Evolutionary conservation across 2,888 invertebrate genomes (phyloP), one percentile per base, ranked within the genome.

Genomic region (Celastrina argiolus): DNA sequence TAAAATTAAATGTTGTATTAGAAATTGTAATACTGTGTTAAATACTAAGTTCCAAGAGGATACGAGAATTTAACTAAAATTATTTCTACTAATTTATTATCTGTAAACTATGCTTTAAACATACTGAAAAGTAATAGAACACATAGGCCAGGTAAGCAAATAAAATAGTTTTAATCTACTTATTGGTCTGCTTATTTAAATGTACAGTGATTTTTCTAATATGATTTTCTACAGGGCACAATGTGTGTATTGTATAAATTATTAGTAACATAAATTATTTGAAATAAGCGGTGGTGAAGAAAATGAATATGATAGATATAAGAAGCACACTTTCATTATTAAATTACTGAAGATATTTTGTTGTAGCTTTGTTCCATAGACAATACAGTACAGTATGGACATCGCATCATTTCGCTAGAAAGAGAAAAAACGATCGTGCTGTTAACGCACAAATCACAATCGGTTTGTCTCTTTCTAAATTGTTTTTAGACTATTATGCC

Each of bases 1-100:
- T 63, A 42, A 61, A 59, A 61, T 61, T 61, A 14, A 26, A 61
- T 61, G 36, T 61, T 36, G 61, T 61, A 12, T 61, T 61, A 39
- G 61, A 61, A 61, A 39, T 61, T 61, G 61, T 61, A 39, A 61
- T 31, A 59, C 34, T 59, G n/a, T 61, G 14, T 36, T 39, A 26
- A 39, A 22, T 51, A 39, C 36, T 61, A 36, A 22, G 61, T 61
- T 61, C 39, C 12, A 59, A 16, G 34, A 36, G 36, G 18, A 22
- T 51, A 22, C 22, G 22, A 51, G 12, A 51, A 26, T 2, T 51
- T 45, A 8, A 45, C 18, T 45, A 22, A 51, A 51, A 51, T 18
- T 7, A 45, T 45, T 51, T 51, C 22, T 51, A 22, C 22, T 22
- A 22, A 45, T 45, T 45, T 22, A 51, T 26, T 51, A 51, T 51